These are phyloP conservation scores for Cinclus mexicanus DNA, from an alignment of 2,113 vertebrate genomes.

Conservation along the genomic window DNA sequence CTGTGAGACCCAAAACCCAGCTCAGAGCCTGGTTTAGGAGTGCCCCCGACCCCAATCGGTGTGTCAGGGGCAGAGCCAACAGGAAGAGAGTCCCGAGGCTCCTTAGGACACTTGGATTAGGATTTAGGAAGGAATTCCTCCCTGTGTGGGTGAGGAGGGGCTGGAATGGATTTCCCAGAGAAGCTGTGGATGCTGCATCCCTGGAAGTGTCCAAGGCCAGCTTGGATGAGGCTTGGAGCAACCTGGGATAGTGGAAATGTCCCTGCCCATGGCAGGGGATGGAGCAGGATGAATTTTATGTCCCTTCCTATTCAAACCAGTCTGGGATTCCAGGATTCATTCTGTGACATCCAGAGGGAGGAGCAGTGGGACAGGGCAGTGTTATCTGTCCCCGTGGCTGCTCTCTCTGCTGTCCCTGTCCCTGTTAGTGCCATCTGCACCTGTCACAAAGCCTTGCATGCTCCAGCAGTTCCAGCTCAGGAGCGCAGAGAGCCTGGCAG, in stretches of 20 bases:
- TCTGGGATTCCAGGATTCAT: not conserved
- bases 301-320: not conserved
- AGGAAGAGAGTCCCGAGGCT: not conserved
- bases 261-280: not conserved
- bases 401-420: not conserved
- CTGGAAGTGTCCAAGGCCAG: not conserved
- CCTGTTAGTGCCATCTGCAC: not conserved
- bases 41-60: accelerated
- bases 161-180: not conserved
- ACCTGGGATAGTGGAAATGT: accelerated
- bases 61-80: not conserved
- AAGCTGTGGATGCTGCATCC: not conserved
- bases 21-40: not conserved
- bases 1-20: not conserved
- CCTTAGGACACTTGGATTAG: not conserved
- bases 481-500: not conserved
- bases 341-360: not conserved
- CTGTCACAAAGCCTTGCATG: not conserved
- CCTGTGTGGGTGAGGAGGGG: not conserved
- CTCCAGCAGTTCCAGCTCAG: not conserved
- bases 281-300: not conserved
- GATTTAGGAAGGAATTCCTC: not conserved
- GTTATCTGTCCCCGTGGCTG: not conserved
- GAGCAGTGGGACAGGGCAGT: not conserved
- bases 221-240: not conserved